Percentiles rank a stretch among this genome's conserved stretches.
Conservation (phyloP, 23 tunicate genomes). For the Ascidia mentula region DNA sequence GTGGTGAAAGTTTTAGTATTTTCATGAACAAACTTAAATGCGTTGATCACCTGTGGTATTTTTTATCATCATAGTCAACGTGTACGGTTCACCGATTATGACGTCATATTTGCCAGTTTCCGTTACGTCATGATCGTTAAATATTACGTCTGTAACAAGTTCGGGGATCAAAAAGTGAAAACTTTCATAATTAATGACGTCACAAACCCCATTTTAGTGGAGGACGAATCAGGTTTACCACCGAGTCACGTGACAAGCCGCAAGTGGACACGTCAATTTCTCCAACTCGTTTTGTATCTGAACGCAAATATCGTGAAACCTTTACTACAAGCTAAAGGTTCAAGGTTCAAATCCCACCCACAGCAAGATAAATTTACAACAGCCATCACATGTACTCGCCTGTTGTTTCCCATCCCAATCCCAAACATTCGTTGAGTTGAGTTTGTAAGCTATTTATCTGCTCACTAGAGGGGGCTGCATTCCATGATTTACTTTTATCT, state of each 20-base stretch:
- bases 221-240: slow-evolving; percentile 15
- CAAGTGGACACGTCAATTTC: slow-evolving; percentile 28
- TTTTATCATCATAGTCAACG: slow-evolving; percentile 8
- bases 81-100: slow-evolving; percentile 19
- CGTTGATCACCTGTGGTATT: slow-evolving; percentile 14
- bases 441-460: neutral
- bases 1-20: neutral
- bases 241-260: neutral
- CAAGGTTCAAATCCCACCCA: too few species aligned
- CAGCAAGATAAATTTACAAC: too few species aligned
- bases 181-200: slow-evolving; percentile 21
- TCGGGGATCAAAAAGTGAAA: neutral
- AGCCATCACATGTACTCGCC: neutral
- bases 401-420: neutral
- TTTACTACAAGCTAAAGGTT: too few species aligned
- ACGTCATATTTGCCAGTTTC: neutral
- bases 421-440: neutral
- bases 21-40: neutral
- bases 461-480: neutral
- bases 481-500: neutral
- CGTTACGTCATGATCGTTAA: slow-evolving; percentile 14
- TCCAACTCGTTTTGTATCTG: slow-evolving; percentile 17
- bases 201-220: slow-evolving; percentile 43
- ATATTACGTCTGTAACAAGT: neutral
- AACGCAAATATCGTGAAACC: too few species aligned